Percentiles rank a stretch among this genome's conserved stretches.
Conservation (phyloP, 2,797 vertebrate species). For the Numenius phaeopus region DNA sequence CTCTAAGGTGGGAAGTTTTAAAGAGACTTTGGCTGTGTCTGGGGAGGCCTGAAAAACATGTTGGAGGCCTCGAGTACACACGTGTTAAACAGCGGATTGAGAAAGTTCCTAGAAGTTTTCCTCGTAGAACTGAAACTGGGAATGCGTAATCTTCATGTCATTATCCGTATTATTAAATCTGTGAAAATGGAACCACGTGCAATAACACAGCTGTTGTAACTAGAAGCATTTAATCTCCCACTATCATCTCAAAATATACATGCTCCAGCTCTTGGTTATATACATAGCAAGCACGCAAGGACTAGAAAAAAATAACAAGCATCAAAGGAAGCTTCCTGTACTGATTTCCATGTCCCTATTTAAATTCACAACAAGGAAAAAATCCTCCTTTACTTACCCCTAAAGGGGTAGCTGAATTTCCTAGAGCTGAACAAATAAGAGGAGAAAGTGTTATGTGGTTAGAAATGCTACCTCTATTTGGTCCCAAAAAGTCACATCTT, state of each 20-base stretch:
- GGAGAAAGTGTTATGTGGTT: not conserved
- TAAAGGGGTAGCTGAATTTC: not conserved
- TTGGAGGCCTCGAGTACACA: not conserved
- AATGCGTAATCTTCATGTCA: not conserved
- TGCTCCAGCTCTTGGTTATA: not conserved
- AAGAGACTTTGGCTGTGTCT: not conserved
- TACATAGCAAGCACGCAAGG: not conserved
- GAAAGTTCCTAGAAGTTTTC: conserved; percentile 25
- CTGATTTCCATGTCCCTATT: not conserved
- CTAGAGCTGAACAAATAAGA: not conserved
- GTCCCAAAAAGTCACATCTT: not conserved
- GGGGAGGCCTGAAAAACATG: not conserved
- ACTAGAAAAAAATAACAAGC: not conserved
- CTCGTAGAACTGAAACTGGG: not conserved
- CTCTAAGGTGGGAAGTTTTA: not conserved
- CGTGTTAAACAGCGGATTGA: not conserved
- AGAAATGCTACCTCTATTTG: not conserved
- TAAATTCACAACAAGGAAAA: not conserved
- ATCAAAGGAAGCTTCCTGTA: not conserved
- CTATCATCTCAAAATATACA: not conserved
- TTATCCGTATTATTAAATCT: conserved; percentile 11
- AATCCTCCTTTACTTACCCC: not conserved
- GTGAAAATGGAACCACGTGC: not conserved
- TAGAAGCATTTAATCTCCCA: not conserved
- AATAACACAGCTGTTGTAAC: not conserved